Base-by-base conservation (phyloP, 92 coral and sea anemone species). In the Siderastrea radians region DNA sequence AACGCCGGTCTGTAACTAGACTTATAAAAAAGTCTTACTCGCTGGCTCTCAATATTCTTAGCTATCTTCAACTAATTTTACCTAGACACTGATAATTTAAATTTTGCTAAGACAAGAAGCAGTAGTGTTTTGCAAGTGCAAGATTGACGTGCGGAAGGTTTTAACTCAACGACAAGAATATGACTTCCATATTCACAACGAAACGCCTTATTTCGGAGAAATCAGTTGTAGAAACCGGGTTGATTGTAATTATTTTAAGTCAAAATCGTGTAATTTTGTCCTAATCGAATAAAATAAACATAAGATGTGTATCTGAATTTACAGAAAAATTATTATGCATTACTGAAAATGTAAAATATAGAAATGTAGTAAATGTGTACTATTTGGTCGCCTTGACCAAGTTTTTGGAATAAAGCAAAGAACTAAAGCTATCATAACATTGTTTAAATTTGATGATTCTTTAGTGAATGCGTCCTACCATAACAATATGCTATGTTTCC, bases 361-460 rank as follows among this genome's bases (percentile, higher is more conserved):
- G 2, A 14, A 7, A 73, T 11, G 6, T 49, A 6, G 43, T 2
- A 45, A 5, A 10, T 73, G 50, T 19, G 70, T 61, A 61, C 16
- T 59, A 7, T 16, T n/a, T 72, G 72, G 45, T 48, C 7, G 45
- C n/a, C 58, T n/a, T 19, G 69, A n/a, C 70, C 44, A 17, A 65
- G 19, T 51, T 2, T 26, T 65, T 64, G 73, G 49, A 79, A 79
- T 79, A 79, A 79, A 79, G 46, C 8, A 65, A 38, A 45, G 44
- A 50, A 12, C 16, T 43, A 10, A 13, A 7, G 38, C 52, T 79
- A 8, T 9, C 6, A 65, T 19, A 68, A 26, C 0, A 19, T 70
- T 3, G n/a, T 51, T 43, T 2, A 3, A 8, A 74, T 49, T 50
- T 72, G 46, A 9, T 45, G 2, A 14, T n/a, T 0, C 7, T 77